Conservation (phyloP, 2,888 invertebrate genomes). For the Argynnis bischoffii region DNA sequence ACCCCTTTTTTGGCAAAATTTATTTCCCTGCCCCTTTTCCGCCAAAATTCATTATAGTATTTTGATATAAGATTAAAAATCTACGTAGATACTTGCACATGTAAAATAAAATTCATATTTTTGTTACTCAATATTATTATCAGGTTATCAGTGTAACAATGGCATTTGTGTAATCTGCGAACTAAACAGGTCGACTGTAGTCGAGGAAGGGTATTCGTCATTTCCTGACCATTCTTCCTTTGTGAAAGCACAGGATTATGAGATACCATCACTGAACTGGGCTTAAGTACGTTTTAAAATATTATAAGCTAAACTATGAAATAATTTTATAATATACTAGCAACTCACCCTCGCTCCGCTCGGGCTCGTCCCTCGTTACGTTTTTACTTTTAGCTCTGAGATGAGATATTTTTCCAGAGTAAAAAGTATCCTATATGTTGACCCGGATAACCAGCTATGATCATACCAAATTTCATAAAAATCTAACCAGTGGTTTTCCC, state of each 20-base stretch:
- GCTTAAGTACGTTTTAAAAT: conserved; percentile 14
- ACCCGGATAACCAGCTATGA: too few relatives aligned
- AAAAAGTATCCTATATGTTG: too few relatives aligned
- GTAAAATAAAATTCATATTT: conserved; percentile 4
- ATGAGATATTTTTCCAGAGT: too few relatives aligned
- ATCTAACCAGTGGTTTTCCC: too few relatives aligned
- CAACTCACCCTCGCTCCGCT: too few relatives aligned
- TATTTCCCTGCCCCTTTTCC: too few relatives aligned
- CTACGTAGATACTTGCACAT: neutral
- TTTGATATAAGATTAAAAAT: neutral
- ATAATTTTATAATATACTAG: neutral
- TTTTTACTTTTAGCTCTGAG: too few relatives aligned
- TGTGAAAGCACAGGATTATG: conserved; percentile 57
- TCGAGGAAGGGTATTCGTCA: conserved; percentile 57
- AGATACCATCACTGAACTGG: conserved; percentile 55
- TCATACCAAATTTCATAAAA: too few relatives aligned
- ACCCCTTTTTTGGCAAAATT: too few relatives aligned
- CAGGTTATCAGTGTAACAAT: conserved; percentile 62
- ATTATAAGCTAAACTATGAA: conserved; percentile 7
- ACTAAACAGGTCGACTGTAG: conserved; percentile 57
- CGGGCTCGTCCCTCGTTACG: too few relatives aligned
- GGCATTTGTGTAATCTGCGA: conserved; percentile 54
- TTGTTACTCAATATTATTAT: conserved; percentile 46
- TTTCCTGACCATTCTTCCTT: conserved; percentile 65
- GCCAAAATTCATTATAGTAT: too few relatives aligned